Evolutionary conservation across 2,888 invertebrate species (phyloP).

Genomic region (Meiosimyza decipiens): DNA sequence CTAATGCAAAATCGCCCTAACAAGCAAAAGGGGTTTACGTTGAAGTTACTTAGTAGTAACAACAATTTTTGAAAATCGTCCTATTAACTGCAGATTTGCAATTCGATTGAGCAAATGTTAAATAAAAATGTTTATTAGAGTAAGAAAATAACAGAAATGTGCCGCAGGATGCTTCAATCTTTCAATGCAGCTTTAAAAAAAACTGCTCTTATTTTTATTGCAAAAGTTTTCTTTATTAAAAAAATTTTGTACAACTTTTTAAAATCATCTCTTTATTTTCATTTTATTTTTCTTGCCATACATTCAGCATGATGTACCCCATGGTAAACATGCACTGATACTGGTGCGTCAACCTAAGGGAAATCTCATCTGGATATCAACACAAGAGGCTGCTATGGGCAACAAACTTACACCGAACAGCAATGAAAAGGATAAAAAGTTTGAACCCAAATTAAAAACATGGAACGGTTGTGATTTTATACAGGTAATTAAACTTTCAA

Average conservation of each 20-base stretch:
- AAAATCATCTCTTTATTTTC: conserved; percentile 36
- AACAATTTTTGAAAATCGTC: too few relatives aligned
- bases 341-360: conserved; percentile 87
- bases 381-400: conserved; percentile 75
- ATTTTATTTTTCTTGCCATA: conserved; percentile 27
- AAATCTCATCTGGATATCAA: conserved; percentile 85
- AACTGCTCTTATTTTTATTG: too few relatives aligned
- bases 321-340: conserved; percentile 89
- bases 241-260: neutral
- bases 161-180: too few relatives aligned
- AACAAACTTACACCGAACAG: conserved; percentile 70
- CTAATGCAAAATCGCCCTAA: too few relatives aligned
- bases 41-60: too few relatives aligned
- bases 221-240: too few relatives aligned
- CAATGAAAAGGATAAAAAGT: conserved; percentile 70
- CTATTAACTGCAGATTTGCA: too few relatives aligned
- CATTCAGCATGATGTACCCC: conserved; percentile 80
- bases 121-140: too few relatives aligned
- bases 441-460: conserved; percentile 71
- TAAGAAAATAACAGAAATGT: too few relatives aligned
- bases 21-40: too few relatives aligned
- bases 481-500: conserved; percentile 67
- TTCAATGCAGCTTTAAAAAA: too few relatives aligned
- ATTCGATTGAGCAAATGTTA: too few relatives aligned
- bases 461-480: conserved; percentile 91